Conservation (phyloP, 2,113 vertebrate genomes). For the Pandion haliaetus region DNA sequence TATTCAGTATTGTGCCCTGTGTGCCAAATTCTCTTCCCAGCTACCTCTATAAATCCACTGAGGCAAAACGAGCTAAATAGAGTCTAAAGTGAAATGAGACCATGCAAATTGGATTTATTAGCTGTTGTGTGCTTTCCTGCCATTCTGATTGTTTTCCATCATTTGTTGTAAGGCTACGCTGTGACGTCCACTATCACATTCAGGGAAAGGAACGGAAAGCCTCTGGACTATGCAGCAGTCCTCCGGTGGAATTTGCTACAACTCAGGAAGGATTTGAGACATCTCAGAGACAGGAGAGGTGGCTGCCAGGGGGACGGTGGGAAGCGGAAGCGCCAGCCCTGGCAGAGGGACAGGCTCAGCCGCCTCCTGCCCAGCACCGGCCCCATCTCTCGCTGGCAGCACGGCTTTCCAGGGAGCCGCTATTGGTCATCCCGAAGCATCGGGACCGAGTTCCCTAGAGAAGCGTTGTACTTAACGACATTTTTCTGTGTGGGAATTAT, state of each 20-base stretch:
- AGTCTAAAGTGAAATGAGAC: neutral
- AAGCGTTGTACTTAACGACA: conserved; percentile 21
- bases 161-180: neutral
- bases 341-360: neutral
- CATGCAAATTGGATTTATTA: neutral
- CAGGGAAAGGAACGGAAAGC: neutral
- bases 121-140: neutral
- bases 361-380: neutral
- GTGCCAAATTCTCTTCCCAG: neutral
- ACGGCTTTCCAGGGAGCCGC: neutral
- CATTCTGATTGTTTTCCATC: neutral
- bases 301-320: neutral
- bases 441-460: neutral
- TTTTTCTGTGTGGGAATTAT: conserved; percentile 61
- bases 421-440: neutral
- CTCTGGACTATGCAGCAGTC: neutral
- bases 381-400: neutral
- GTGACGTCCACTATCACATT: neutral
- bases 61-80: neutral
- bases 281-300: neutral
- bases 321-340: neutral
- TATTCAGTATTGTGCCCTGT: neutral
- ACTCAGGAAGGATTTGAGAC: conserved; percentile 41
- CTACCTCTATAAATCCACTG: neutral
- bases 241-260: neutral